Percentiles rank a stretch among this genome's conserved stretches.
phyloP scores from a whole-genome alignment of 2,888 invertebrate species.

The Slavum lentiscoides region DNA sequence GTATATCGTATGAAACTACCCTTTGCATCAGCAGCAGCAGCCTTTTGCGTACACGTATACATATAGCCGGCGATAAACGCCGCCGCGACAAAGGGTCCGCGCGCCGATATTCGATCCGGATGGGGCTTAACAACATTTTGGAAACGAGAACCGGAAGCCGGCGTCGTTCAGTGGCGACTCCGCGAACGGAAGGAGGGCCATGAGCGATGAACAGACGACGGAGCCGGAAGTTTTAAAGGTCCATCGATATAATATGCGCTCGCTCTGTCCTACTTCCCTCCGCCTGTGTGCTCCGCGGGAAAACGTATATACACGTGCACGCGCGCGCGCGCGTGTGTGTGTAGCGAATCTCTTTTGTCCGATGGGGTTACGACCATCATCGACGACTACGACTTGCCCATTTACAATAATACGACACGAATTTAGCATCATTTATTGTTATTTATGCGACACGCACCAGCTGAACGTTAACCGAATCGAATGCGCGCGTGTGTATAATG shows the following conservation, averaged over 20 bases:
- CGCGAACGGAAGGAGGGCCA: slow-evolving; percentile 44
- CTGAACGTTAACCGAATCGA: slow-evolving; percentile 42
- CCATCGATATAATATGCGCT: neutral
- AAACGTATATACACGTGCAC: neutral
- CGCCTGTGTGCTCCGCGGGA: neutral
- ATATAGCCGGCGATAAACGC: slow-evolving; percentile 28
- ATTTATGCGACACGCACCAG: slow-evolving; percentile 46
- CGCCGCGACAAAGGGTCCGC: slow-evolving; percentile 13
- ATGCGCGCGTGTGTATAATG: too few relatives aligned
- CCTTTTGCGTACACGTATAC: too few relatives aligned
- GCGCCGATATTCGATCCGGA: slow-evolving; percentile 40
- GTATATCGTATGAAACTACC: too few relatives aligned
- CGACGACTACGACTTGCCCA: slow-evolving; percentile 2
- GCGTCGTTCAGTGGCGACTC: slow-evolving; percentile 31
- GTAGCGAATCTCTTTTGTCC: slow-evolving; percentile 34
- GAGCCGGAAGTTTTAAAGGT: slow-evolving; percentile 50
- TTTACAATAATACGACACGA: slow-evolving; percentile 33
- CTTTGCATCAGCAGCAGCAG: too few relatives aligned
- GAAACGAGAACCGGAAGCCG: slow-evolving; percentile 50
- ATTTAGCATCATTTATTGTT: slow-evolving; percentile 42
- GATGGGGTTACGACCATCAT: slow-evolving; percentile 25
- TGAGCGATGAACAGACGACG: slow-evolving; percentile 24
- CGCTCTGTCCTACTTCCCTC: too few relatives aligned
- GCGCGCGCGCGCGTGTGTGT: neutral
- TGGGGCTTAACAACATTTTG: slow-evolving; percentile 42